A percentile compares a stretch with the other conserved stretches of the same genome.
Evolutionary conservation across 2,888 invertebrate genomes (phyloP).

Genomic region (Blera fallax): DNA sequence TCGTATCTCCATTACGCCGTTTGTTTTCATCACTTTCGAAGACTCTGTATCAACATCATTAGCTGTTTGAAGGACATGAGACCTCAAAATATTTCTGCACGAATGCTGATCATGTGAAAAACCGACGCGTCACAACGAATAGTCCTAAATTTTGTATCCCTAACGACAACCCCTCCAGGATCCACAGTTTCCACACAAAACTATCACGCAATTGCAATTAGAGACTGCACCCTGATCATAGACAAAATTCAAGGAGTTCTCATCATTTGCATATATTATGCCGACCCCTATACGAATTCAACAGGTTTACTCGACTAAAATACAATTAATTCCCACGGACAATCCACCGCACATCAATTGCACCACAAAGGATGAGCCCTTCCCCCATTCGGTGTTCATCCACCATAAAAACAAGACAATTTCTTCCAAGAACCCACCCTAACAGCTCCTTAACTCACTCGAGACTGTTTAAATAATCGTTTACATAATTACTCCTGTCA

Average conservation of each 20-base stretch:
- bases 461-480: constrained; percentile 56
- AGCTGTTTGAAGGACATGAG: no score
- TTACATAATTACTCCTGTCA: constrained; percentile 69
- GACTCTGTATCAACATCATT: no score
- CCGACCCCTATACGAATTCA: constrained; percentile 20
- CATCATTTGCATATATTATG: constrained; percentile 53
- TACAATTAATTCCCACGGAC: constrained; percentile 37
- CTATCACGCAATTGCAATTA: constrained; percentile 56
- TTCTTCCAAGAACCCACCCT: constrained; percentile 42
- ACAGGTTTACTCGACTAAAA: constrained; percentile 27
- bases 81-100: neutral
- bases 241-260: constrained; percentile 12
- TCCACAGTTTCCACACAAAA: neutral
- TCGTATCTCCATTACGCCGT: no score
- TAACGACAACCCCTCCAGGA: neutral
- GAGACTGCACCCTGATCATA: constrained; percentile 7
- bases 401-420: constrained; percentile 60
- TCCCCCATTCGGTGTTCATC: constrained; percentile 49
- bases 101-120: neutral
- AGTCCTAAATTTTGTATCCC: neutral
- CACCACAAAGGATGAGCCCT: constrained; percentile 46
- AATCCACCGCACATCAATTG: constrained; percentile 48
- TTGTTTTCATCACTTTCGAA: no score
- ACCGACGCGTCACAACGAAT: neutral
- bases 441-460: constrained; percentile 6